Percentiles rank a stretch among this genome's conserved stretches.
phyloP scores from a whole-genome alignment of 1,140 invertebrate species.

The Olivierus martensii region DNA sequence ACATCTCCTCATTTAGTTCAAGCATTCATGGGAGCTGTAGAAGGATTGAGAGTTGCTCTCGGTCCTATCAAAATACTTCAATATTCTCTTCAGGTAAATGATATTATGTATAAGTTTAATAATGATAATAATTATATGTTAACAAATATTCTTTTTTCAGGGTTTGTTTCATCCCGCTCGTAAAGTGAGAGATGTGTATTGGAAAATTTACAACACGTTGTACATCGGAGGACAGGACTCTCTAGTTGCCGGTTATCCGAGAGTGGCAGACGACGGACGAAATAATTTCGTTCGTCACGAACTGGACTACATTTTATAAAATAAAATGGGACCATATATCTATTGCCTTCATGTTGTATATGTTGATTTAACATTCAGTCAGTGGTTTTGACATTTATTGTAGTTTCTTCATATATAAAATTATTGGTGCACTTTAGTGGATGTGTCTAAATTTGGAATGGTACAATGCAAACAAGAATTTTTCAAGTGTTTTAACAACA shows the following conservation, averaged over 20 bases:
- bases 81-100: constrained; percentile 72
- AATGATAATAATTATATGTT: constrained; percentile 3
- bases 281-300: constrained; percentile 94
- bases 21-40: constrained; percentile 97
- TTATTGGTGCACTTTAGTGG: too few species aligned
- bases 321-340: too few species aligned
- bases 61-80: constrained; percentile 94
- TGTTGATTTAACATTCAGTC: too few species aligned
- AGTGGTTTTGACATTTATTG: too few species aligned
- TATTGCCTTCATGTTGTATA: too few species aligned
- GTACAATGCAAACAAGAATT: too few species aligned
- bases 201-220: constrained; percentile 99
- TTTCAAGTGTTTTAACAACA: too few species aligned
- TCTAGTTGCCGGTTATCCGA: constrained; percentile 91
- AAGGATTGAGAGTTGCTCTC: constrained; percentile 87
- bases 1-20: constrained; percentile 99
- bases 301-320: constrained; percentile 82
- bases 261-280: constrained; percentile 86
- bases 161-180: constrained; percentile 97
- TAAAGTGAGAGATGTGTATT: constrained; percentile 98
- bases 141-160: constrained; percentile 35
- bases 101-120: too few species aligned
- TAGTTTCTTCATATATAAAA: too few species aligned
- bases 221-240: constrained; percentile 99
- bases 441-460: too few species aligned